phyloP scores from a whole-genome alignment of 53 echinoderm and acorn worm species.

The Stichopus horrens region DNA sequence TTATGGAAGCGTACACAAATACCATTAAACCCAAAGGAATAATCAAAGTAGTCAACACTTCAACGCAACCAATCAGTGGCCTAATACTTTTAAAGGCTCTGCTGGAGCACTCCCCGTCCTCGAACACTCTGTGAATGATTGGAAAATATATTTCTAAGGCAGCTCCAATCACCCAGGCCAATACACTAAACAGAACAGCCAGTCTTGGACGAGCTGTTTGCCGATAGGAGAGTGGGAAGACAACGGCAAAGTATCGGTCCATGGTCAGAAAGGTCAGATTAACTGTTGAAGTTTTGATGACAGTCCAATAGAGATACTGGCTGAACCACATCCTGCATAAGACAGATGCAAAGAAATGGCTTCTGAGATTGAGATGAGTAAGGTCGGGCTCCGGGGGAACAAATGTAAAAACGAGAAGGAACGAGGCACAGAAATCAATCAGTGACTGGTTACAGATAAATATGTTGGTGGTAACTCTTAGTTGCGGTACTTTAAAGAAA shows the following conservation, averaged over 20 bases:
- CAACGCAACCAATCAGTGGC: not conserved
- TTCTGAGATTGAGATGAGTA: not conserved
- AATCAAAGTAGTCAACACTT: not conserved
- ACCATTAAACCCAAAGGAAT: conserved; percentile 16
- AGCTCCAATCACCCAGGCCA: conserved; percentile 6
- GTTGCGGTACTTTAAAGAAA: conserved; percentile 24
- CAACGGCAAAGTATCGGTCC: conserved; percentile 27
- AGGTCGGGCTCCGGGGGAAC: not conserved
- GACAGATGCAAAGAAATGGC: not conserved
- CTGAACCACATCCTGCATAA: not conserved
- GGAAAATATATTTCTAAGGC: not conserved
- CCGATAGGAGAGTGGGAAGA: not conserved
- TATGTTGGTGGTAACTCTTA: not conserved
- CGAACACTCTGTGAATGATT: not conserved
- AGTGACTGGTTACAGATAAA: conserved; percentile 20
- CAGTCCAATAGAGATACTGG: conserved; percentile 12
- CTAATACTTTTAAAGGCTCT: not conserved
- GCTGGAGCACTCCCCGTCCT: conserved; percentile 15
- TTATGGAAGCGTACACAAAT: conserved; percentile 38
- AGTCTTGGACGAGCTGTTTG: not conserved
- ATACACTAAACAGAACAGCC: not conserved
- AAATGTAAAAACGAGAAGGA: not conserved
- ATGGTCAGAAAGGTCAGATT: conserved; percentile 26
- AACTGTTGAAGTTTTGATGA: not conserved
- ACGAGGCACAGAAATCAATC: conserved; percentile 6